phyloP scores from a whole-genome alignment of 2,797 vertebrate species.

The Psittacula derbiana region DNA sequence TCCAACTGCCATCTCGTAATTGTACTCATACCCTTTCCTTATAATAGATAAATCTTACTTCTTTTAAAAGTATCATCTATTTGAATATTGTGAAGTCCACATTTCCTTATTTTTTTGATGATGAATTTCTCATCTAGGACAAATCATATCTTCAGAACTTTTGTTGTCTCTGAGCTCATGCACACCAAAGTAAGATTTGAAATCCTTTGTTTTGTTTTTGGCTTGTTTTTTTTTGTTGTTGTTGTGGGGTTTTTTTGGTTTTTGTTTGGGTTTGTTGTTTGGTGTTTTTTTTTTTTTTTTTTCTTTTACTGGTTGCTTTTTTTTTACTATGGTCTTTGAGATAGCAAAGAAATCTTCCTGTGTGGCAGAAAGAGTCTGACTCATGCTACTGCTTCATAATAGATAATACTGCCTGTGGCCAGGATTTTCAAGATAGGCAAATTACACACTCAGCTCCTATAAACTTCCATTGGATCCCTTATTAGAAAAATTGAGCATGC shows the following conservation, averaged over 20 bases:
- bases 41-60: background rate
- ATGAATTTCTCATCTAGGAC: background rate
- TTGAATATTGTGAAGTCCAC: background rate
- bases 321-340: background rate
- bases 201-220: background rate
- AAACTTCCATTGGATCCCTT: background rate
- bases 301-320: background rate
- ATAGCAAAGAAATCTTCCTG: background rate
- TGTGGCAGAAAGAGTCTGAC: background rate
- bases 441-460: background rate
- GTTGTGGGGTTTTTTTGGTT: background rate
- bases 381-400: background rate
- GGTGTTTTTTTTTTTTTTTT: too few species aligned
- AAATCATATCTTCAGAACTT: background rate
- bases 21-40: background rate
- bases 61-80: background rate
- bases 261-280: background rate
- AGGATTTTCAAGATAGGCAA: background rate
- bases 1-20: background rate
- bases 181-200: background rate
- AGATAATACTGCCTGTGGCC: background rate
- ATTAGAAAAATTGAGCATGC: background rate
- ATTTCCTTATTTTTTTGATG: background rate
- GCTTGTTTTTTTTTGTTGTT: background rate
- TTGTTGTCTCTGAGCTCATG: background rate